Evolutionary conservation across 2,797 vertebrate genomes (phyloP), one percentile per base, ranked within the genome.

Genomic region (Trachurus trachurus): DNA sequence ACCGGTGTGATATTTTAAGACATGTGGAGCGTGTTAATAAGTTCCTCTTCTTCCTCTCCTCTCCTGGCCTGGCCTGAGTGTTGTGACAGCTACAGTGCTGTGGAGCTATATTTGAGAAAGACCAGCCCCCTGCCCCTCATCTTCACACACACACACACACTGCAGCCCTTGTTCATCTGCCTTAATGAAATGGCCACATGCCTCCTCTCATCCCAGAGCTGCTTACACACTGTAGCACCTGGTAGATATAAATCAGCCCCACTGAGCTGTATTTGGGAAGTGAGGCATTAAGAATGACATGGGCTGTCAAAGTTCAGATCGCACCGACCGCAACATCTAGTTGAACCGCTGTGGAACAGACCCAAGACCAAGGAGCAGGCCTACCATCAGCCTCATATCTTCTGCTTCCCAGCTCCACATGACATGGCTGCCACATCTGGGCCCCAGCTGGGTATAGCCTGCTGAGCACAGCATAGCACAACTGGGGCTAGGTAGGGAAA

Each of bases 201-300:
- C 87, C 90, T 89, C 77, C 85, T 87, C 91, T 92, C 92, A 88
- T 89, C 88, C 80, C 44, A 63, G 75, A 86, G 88, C 87, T 85
- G 88, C 87, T 80, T 74, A 88, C 86, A 89, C 85, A 86, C 90
- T 90, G 74, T 89, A 91, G 90, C 96, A 96, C 96, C 96, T 96
- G 96, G 92, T 92, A 92, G 92, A 95, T 93, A 96, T 96, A 96
- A 96, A 96, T 96, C 96, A 96, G 89, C 74, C 86, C 80, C 59
- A 88, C 91, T 84, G 89, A 93, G 93, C 95, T 93, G 93, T 93
- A 93, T 94, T 95, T 94, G 95, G 95, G 94, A 95, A 96, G 95
- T 94, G 92, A 96, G 94, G 94, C 94, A 95, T 95, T 96, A 95
- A 95, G 93, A 92, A 93, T 95, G 95, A 95, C 95, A 95, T 71